phyloP scores from a whole-genome alignment of 2,797 vertebrate genomes.

The Coregonus suidteri region DNA sequence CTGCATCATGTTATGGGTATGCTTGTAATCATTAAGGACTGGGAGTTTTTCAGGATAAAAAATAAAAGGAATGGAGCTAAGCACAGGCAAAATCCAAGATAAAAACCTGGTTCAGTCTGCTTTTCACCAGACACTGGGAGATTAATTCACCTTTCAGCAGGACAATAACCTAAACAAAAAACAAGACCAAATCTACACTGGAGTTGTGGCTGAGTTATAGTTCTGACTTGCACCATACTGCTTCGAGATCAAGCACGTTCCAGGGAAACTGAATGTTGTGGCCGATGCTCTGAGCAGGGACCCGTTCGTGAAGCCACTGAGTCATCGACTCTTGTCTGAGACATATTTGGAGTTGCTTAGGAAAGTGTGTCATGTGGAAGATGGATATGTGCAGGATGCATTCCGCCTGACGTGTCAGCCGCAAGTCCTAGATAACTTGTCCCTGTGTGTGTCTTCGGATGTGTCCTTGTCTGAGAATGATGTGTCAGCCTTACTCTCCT shows the following conservation, averaged over 20 bases:
- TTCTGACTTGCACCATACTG: not conserved
- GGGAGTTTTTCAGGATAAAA: too few relatives aligned
- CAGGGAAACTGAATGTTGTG: constrained; percentile 21
- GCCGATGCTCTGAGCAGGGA: constrained; percentile 29
- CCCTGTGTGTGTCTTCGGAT: not conserved
- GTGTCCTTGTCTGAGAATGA: not conserved
- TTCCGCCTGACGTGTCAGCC: constrained; percentile 29
- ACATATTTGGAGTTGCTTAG: constrained; percentile 20
- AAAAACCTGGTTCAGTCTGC: too few relatives aligned
- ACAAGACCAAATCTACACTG: too few relatives aligned
- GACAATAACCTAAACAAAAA: too few relatives aligned
- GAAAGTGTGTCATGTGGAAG: not conserved
- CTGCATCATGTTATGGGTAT: too few relatives aligned
- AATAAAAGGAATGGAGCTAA: too few relatives aligned
- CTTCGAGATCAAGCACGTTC: constrained; percentile 32
- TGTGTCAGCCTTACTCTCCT: constrained; percentile 4
- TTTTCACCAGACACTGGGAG: too few relatives aligned
- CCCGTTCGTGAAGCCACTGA: constrained; percentile 17
- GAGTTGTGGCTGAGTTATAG: too few relatives aligned
- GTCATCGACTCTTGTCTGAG: constrained; percentile 13
- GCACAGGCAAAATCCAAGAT: too few relatives aligned
- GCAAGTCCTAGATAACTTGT: constrained; percentile 16
- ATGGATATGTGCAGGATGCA: constrained; percentile 7
- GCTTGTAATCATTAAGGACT: too few relatives aligned
- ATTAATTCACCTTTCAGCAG: too few relatives aligned